A percentile compares a stretch with the other conserved stretches of the same genome.
Conservation (phyloP, 2,113 vertebrate genomes). For the Rhipidura dahli region DNA sequence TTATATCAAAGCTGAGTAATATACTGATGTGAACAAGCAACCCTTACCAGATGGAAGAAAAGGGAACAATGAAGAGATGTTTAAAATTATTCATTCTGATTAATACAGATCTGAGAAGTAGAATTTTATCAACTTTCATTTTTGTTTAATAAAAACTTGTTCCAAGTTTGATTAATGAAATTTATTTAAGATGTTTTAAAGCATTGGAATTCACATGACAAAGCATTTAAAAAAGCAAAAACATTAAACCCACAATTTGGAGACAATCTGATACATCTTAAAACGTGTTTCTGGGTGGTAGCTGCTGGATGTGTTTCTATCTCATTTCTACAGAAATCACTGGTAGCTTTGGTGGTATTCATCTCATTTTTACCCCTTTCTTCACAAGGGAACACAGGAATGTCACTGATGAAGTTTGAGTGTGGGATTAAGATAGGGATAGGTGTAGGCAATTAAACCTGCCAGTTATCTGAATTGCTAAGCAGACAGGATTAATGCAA, state of each 20-base stretch:
- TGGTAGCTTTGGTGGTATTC: not conserved
- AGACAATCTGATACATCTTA: not conserved
- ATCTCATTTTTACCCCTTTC: not conserved
- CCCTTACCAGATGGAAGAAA: not conserved
- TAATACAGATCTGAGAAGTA: not conserved
- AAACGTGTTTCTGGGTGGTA: not conserved
- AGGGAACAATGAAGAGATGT: not conserved
- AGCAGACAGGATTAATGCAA: not conserved
- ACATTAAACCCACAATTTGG: not conserved
- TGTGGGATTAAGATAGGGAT: not conserved
- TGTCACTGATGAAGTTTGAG: not conserved
- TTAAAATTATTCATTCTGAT: not conserved
- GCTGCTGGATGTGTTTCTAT: not conserved
- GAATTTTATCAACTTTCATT: not conserved
- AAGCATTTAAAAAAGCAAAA: not conserved
- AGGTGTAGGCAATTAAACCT: not conserved
- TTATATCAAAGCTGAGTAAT: accelerated
- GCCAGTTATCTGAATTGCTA: not conserved
- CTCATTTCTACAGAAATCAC: not conserved
- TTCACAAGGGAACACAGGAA: not conserved
- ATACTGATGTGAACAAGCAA: not conserved
- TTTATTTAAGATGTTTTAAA: not conserved
- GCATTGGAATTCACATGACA: not conserved
- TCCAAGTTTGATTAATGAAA: not conserved
- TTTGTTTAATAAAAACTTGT: not conserved